These are phyloP conservation scores for Limenitis camilla DNA, from an alignment of 2,888 invertebrate species.

Conservation along the genomic window DNA sequence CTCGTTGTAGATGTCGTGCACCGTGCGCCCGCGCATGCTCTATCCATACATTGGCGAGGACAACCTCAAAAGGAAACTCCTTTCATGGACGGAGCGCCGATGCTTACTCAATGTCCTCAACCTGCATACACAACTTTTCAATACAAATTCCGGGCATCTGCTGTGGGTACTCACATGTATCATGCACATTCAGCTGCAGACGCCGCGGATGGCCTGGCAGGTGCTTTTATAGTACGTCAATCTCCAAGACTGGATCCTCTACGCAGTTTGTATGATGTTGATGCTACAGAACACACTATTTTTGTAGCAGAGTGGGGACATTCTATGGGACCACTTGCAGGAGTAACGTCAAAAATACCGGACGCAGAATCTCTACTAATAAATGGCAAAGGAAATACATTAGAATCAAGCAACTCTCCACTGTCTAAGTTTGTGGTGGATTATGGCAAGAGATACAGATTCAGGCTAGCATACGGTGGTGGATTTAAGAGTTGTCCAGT, in stretches of 20 bases:
- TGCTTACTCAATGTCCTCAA: constrained; percentile 85
- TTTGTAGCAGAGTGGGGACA: constrained; percentile 82
- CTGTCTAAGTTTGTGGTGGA: constrained; percentile 69
- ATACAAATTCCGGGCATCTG: constrained; percentile 83
- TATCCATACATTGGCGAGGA: constrained; percentile 87
- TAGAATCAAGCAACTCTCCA: constrained; percentile 54
- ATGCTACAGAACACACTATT: constrained; percentile 80
- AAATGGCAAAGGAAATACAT: constrained; percentile 76
- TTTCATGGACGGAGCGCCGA: constrained; percentile 86
- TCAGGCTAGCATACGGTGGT: constrained; percentile 79
- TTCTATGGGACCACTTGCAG: constrained; percentile 65
- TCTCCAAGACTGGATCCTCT: constrained; percentile 76
- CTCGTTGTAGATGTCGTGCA: constrained; percentile 85
- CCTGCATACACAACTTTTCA: constrained; percentile 83
- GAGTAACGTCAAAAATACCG: constrained; percentile 51
- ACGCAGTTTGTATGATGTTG: constrained; percentile 79
- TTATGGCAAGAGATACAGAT: constrained; percentile 77
- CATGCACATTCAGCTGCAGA: constrained; percentile 83
- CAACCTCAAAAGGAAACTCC: constrained; percentile 80
- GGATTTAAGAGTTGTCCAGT: constrained; percentile 81
- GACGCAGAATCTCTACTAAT: constrained; percentile 74
- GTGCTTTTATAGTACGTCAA: constrained; percentile 81
- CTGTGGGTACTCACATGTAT: constrained; percentile 83
- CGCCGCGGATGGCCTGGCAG: constrained; percentile 80
- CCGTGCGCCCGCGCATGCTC: constrained; percentile 79